Conservation (phyloP, 2,797 vertebrate genomes). For the Chaetophractus vellerosus region DNA sequence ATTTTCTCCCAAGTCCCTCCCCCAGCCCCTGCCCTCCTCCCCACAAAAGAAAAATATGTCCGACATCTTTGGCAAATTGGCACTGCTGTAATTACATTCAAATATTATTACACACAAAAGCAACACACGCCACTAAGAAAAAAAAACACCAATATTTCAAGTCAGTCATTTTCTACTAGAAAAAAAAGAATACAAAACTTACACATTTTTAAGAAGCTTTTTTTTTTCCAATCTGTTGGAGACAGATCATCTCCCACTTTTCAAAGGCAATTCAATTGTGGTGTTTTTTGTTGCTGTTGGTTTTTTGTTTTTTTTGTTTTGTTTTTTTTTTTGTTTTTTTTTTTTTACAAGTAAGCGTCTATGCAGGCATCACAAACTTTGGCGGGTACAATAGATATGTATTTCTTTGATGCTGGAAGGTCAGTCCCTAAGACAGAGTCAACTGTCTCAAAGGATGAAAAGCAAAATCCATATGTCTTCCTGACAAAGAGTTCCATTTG, state of each 20-base stretch:
- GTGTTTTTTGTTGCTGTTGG: constrained; percentile 76
- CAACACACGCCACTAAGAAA: constrained; percentile 97
- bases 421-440: constrained; percentile 87
- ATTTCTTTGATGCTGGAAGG: constrained; percentile 88
- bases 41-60: constrained; percentile 92
- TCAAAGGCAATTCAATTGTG: constrained; percentile 93
- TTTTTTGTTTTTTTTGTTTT: constrained; percentile 77
- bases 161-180: constrained; percentile 97
- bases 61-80: constrained; percentile 99
- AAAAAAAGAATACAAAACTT: constrained; percentile 99
- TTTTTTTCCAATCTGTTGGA: constrained; percentile 92
- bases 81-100: constrained; percentile 99
- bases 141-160: constrained; percentile 94
- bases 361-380: constrained; percentile 97
- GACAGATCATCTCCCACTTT: constrained; percentile 92
- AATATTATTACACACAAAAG: constrained; percentile 98
- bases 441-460: constrained; percentile 82
- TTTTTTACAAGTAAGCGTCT: constrained; percentile 93
- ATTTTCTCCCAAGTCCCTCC: constrained; percentile 84
- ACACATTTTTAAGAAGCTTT: constrained; percentile 98
- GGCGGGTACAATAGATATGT: constrained; percentile 92
- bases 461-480: constrained; percentile 78
- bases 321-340: constrained; percentile 90
- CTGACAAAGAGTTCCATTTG: constrained; percentile 86
- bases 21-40: constrained; percentile 76